Conservation (phyloP, 2,797 vertebrate genomes). For the Enteromius viviparus region DNA sequence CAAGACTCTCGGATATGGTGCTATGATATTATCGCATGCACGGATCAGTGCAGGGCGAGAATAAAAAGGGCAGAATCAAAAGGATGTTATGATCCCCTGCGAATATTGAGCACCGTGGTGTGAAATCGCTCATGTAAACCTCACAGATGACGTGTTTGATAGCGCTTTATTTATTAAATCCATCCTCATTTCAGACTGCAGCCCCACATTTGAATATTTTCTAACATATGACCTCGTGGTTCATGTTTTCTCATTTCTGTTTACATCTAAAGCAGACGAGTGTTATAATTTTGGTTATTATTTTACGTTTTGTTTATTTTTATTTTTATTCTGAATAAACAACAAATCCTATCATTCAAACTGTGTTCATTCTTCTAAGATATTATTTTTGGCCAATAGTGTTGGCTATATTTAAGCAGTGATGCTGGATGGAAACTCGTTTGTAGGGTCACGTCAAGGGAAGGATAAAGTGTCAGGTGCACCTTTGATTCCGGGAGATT, state of each 20-base stretch:
- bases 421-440: conserved; percentile 27
- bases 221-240: conserved; percentile 23
- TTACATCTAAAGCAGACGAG: background rate
- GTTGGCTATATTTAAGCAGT: conserved; percentile 14
- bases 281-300: background rate
- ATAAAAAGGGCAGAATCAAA: conserved; percentile 51
- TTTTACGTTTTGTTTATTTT: background rate
- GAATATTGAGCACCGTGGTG: conserved; percentile 72
- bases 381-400: background rate
- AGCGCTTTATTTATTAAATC: conserved; percentile 76
- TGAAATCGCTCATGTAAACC: conserved; percentile 71
- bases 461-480: conserved; percentile 44
- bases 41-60: conserved; percentile 50
- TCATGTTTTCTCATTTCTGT: background rate
- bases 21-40: conserved; percentile 32
- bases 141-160: conserved; percentile 79
- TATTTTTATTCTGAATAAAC: background rate
- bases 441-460: conserved; percentile 10
- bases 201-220: conserved; percentile 35
- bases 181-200: conserved; percentile 58
- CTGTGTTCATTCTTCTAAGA: background rate
- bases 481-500: conserved; percentile 39
- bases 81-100: conserved; percentile 66
- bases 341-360: background rate
- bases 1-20: conserved; percentile 19